Evolutionary conservation across 1,140 invertebrate genomes (phyloP), one percentile per base, ranked within the genome.

Genomic region (Calliopsis andreniformis): DNA sequence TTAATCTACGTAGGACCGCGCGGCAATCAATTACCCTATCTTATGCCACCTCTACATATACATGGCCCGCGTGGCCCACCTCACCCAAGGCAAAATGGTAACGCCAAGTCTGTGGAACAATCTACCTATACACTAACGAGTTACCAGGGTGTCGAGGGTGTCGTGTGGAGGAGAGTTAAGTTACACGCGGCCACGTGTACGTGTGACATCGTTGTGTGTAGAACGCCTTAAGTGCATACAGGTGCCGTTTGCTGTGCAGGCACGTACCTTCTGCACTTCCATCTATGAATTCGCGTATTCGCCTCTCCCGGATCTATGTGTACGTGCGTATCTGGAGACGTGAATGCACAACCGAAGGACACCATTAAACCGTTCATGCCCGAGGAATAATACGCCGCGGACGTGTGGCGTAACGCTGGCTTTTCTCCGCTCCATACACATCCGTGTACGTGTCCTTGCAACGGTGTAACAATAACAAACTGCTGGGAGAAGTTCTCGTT

Each of bases 1-100:
- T 85, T 85, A 85, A 85, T 85, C 83, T 85, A 85, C 80, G 83
- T 72, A 82, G 84, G 76, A 76, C 76, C 72, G 79, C 63, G 84
- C 53, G 72, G 84, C 76, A 82, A 85, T 85, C 84, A 85, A 85
- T 85, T 85, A 85, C 68, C 83, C 83, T 85, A 85, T 85, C 84
- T 85, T 85, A 85, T 75, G 76, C 71, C 68, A 68, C 68, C 68
- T 76, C 83, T 68, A 66, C 78, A 10, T 80, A 61, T 56, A 68
- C 35, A 59, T 28, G 39, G 23, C 43, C 75, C 25, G 62, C 61
- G 53, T 20, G 45, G 45, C 76, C 49, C 45, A 28, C 59, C 67
- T 25, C 28, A 25, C 53, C 61, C 42, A 58, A n/a, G n/a, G 58
- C 83, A 73, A 85, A 85, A 85, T 64, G 80, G 83, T 80, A 85